Percentiles rank a stretch among this genome's conserved stretches.
Conservation (phyloP, 2,888 invertebrate genomes). For the Nineta flava region DNA sequence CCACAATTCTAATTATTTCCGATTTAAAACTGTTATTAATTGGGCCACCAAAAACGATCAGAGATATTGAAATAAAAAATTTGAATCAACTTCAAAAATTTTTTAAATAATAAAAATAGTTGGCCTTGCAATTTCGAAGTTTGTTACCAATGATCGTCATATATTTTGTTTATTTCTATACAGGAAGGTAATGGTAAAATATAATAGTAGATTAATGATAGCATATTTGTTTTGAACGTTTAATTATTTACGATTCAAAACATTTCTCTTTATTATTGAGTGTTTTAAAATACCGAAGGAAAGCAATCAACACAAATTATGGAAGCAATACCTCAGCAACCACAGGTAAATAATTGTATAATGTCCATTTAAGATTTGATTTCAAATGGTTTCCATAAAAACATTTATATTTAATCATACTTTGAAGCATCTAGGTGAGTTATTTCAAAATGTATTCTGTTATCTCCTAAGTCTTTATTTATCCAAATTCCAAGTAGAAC, state of each 20-base stretch:
- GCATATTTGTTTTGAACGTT: too few species aligned
- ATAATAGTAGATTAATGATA: background rate
- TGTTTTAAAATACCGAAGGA: background rate
- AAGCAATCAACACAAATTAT: too few species aligned
- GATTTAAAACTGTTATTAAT: too few species aligned
- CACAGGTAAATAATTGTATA: constrained; percentile 1
- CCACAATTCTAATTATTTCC: too few species aligned
- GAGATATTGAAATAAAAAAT: background rate
- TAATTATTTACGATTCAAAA: background rate
- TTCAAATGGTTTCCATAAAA: background rate
- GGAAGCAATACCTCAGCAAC: constrained; percentile 1
- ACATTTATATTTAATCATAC: background rate
- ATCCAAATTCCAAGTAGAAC: too few species aligned
- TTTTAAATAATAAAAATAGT: background rate
- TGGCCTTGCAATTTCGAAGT: background rate
- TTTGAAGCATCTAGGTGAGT: too few species aligned
- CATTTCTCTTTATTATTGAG: background rate
- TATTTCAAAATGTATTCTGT: too few species aligned
- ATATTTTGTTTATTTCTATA: background rate
- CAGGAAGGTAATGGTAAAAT: background rate
- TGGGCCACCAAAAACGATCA: too few species aligned
- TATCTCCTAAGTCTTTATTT: too few species aligned
- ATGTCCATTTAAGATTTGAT: background rate
- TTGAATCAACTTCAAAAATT: background rate
- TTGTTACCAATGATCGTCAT: constrained; percentile 1